phyloP scores from a whole-genome alignment of 2,113 vertebrate species.

The Tychaedon coryphoeus region DNA sequence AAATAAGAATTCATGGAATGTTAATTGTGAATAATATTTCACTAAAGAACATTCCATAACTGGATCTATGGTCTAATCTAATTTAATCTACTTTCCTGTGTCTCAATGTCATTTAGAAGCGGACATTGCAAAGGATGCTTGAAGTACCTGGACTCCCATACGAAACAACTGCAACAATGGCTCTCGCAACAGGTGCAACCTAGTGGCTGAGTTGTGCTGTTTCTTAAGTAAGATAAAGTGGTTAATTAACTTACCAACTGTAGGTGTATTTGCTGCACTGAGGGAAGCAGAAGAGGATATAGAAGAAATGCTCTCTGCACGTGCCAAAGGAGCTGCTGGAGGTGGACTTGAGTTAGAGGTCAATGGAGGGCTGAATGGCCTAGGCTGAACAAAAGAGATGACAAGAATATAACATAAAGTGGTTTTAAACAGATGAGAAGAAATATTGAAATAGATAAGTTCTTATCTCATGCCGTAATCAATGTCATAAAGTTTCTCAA shows the following conservation, averaged over 20 bases:
- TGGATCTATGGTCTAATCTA: not conserved
- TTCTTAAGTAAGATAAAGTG: not conserved
- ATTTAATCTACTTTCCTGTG: not conserved
- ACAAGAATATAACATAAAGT: not conserved
- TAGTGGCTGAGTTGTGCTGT: not conserved
- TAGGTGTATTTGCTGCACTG: conserved; percentile 93
- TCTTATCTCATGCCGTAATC: not conserved
- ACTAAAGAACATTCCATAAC: not conserved
- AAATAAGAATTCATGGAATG: not conserved
- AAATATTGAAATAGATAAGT: not conserved
- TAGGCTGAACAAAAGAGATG: conserved; percentile 76
- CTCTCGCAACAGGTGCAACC: not conserved
- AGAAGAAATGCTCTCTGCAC: conserved; percentile 95
- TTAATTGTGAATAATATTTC: not conserved
- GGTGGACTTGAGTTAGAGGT: conserved; percentile 86
- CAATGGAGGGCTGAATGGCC: conserved; percentile 91
- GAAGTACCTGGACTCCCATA: not conserved
- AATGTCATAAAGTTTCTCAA: not conserved
- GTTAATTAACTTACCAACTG: conserved; percentile 82
- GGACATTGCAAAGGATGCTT: not conserved
- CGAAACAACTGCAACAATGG: not conserved
- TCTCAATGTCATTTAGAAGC: not conserved
- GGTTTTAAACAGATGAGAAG: not conserved
- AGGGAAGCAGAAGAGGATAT: conserved; percentile 92
- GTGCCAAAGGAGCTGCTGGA: conserved; percentile 87